Evolutionary conservation across 2,797 vertebrate genomes (phyloP).

Genomic region (Hoplostethus atlanticus): DNA sequence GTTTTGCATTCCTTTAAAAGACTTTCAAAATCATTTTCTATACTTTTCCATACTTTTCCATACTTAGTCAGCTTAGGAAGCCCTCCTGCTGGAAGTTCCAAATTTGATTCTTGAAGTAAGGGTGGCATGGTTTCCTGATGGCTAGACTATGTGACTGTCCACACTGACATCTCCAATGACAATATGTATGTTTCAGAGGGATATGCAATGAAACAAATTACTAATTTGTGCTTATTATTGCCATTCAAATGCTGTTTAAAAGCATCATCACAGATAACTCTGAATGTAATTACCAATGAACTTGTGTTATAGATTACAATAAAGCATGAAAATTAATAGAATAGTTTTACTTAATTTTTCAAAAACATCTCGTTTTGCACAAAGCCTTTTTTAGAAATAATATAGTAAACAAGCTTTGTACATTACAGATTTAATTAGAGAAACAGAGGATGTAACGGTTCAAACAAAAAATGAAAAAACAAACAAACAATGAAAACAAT

Average conservation of each 20-base stretch:
- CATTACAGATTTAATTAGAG: not conserved
- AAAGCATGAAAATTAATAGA: slow-evolving; percentile 21
- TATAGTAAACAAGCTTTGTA: slow-evolving; percentile 25
- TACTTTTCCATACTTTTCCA: not conserved
- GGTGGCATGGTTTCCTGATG: not conserved
- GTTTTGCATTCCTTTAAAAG: not conserved
- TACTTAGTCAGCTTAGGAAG: not conserved
- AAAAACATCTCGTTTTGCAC: slow-evolving; percentile 34
- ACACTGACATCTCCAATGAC: not conserved
- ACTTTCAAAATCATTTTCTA: not conserved
- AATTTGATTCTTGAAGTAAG: not conserved
- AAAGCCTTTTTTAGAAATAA: slow-evolving; percentile 19
- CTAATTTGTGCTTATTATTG: not conserved
- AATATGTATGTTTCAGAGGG: not conserved
- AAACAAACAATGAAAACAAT: slow-evolving; percentile 20
- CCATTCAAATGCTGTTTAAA: not conserved
- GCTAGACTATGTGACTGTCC: not conserved
- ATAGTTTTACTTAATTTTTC: slow-evolving; percentile 36
- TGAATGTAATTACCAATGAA: not conserved
- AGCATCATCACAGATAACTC: not conserved
- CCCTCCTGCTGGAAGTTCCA: not conserved
- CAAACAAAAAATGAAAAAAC: slow-evolving; percentile 36
- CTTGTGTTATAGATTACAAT: slow-evolving; percentile 1
- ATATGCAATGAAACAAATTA: not conserved
- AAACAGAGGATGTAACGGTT: slow-evolving; percentile 9